Conservation (phyloP, 37 sponge, comb jelly and placozoan genomes). For the Crambe crambe region DNA sequence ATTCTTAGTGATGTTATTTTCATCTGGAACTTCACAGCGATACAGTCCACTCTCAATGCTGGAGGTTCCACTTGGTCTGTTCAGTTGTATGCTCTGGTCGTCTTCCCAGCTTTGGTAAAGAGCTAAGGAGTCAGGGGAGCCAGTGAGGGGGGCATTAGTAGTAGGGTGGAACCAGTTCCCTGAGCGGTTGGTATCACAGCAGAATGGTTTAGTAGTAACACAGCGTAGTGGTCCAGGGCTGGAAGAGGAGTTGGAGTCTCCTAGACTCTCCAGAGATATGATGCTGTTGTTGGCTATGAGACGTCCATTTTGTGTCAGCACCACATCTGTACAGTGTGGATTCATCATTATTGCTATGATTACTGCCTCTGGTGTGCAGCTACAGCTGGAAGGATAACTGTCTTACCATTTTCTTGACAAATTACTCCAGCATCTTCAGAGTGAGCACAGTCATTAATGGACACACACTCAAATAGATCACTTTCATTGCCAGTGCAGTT, state of each 20-base stretch:
- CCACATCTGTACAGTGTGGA: not conserved
- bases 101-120: constrained; percentile 6
- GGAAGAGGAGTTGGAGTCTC: not conserved
- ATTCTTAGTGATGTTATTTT: not conserved
- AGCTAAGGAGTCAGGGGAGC: not conserved
- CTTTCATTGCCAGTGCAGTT: constrained; percentile 7
- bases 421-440: constrained; percentile 12
- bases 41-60: constrained; percentile 1
- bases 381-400: not conserved
- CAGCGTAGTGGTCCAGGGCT: not conserved
- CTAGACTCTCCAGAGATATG: not conserved
- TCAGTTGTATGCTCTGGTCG: constrained; percentile 11
- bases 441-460: not conserved
- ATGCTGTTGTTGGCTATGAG: not conserved
- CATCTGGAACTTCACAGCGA: constrained; percentile 14
- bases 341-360: no score
- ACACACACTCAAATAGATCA: not conserved
- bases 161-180: constrained; percentile 6
- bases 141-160: not conserved
- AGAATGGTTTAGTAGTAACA: not conserved
- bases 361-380: not conserved
- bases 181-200: constrained; percentile 7
- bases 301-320: not conserved
- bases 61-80: not conserved
- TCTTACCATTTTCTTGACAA: constrained; percentile 1